phyloP scores from a whole-genome alignment of 2,888 invertebrate genomes.

The Augochlorella aurata region DNA sequence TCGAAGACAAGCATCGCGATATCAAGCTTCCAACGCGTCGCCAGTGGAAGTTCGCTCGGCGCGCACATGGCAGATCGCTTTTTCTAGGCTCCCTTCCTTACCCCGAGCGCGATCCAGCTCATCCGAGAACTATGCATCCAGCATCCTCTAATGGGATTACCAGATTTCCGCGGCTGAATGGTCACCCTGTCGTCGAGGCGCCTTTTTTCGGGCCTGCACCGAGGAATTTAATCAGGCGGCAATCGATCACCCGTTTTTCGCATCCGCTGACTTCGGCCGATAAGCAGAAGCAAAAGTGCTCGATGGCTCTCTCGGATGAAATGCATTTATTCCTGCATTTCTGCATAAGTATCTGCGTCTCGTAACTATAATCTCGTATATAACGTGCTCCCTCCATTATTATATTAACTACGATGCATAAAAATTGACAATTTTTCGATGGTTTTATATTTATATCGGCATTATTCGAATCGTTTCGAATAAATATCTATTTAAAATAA shows the following conservation, averaged over 20 bases:
- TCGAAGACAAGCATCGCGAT: slow-evolving; percentile 47
- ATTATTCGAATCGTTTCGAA: too few relatives aligned
- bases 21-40: slow-evolving; percentile 38
- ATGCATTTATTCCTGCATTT: too few relatives aligned
- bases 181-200: not conserved
- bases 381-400: too few relatives aligned
- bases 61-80: slow-evolving; percentile 57
- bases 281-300: too few relatives aligned
- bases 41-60: slow-evolving; percentile 32
- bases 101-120: slow-evolving; percentile 1
- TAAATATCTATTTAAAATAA: too few relatives aligned
- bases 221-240: not conserved
- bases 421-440: too few relatives aligned
- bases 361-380: too few relatives aligned
- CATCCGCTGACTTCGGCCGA: not conserved
- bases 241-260: slow-evolving; percentile 3
- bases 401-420: too few relatives aligned
- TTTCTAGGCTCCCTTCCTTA: slow-evolving; percentile 42
- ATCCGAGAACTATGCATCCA: slow-evolving; percentile 5
- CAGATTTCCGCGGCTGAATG: slow-evolving; percentile 25
- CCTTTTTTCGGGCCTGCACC: not conserved
- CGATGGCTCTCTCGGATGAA: too few relatives aligned
- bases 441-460: too few relatives aligned
- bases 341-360: too few relatives aligned
- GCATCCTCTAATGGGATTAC: not conserved